Evolutionary conservation across 2,797 vertebrate genomes (phyloP), one percentile per base, ranked within the genome.

Genomic region (Chaenodraco wilsoni): DNA sequence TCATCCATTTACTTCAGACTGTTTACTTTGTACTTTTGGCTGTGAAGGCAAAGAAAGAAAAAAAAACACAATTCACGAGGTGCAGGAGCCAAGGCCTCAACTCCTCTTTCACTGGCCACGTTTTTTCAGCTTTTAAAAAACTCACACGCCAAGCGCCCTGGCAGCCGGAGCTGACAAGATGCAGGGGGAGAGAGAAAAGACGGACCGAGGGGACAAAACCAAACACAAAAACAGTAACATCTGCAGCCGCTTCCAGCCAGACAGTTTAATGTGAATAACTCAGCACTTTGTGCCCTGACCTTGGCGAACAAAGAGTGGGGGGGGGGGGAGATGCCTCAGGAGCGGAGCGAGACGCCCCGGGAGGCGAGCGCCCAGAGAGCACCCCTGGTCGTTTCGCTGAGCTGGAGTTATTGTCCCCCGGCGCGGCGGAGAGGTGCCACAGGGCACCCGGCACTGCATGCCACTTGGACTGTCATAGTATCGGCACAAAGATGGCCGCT

Each of bases 251-350:
- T 93, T 94, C 90, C 90, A 93, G 91, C 90, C 87, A 95, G 94
- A 95, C 94, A 91, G 91, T 93, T 94, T 90, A 93, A 91, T 92
- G 96, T 96, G 95, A 97, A 97, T 97, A 96, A 96, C 96, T 96
- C 95, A 95, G 93, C 91, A 92, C 94, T 94, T 93, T 90, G 93
- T 94, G 94, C 96, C 93, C 75, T 95, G 95, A 97, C 95, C 95
- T 96, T 96, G 92, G 85, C 83, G 90, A 95, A 97, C 95, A 97
- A 96, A 96, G 93, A 81, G 80, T 37, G 17, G 9, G 44, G 77
- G 50, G 17, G 49, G 83, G 88, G 76, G 92, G 90, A 87, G 93
- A 96, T 94, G 95, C 92, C 95, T 95, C 92, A 87, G 94, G 93
- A 94, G 93, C 84, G 92, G 85, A 88, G 91, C 75, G 78, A 67